These are phyloP conservation scores for Rhinogobius similis DNA, from an alignment of 2,113 vertebrate species.

Conservation along the genomic window DNA sequence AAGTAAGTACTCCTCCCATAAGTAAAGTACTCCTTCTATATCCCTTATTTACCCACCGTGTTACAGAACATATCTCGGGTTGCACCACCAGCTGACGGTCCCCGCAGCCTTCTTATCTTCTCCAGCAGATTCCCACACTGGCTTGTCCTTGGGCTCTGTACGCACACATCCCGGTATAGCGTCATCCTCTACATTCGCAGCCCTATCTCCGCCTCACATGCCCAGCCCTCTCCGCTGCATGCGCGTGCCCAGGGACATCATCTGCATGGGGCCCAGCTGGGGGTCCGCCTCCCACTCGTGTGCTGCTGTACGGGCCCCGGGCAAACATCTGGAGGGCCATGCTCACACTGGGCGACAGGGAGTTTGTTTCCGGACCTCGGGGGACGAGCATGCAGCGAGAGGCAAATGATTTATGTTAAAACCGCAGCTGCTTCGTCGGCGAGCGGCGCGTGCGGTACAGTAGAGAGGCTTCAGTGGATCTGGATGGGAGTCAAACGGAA, in stretches of 20 bases:
- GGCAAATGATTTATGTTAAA: constrained; percentile 22
- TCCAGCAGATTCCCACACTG: neutral
- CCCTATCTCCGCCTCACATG: constrained; percentile 5
- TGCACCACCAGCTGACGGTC: constrained; percentile 9
- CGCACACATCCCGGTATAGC: neutral
- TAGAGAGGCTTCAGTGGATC: neutral
- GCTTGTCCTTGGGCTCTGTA: constrained; percentile 1
- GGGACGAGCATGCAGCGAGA: constrained; percentile 23
- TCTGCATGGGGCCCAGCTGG: constrained; percentile 5
- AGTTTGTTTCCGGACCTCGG: constrained; percentile 20
- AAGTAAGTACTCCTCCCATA: constrained; percentile 83
- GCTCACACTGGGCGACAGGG: constrained; percentile 15
- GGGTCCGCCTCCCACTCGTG: constrained; percentile 36
- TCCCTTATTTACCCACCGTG: neutral
- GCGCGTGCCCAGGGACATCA: constrained; percentile 17
- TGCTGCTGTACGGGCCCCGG: constrained; percentile 30
- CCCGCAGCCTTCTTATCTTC: neutral
- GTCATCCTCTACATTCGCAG: neutral
- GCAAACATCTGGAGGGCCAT: constrained; percentile 50
- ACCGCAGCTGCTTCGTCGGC: constrained; percentile 32
- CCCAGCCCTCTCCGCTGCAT: neutral
- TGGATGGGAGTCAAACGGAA: neutral
- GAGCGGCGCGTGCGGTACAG: constrained; percentile 10
- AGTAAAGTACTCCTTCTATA: neutral
- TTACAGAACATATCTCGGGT: neutral